Base-by-base conservation (phyloP, 1,140 invertebrate species). In the Drosophila varians region DNA sequence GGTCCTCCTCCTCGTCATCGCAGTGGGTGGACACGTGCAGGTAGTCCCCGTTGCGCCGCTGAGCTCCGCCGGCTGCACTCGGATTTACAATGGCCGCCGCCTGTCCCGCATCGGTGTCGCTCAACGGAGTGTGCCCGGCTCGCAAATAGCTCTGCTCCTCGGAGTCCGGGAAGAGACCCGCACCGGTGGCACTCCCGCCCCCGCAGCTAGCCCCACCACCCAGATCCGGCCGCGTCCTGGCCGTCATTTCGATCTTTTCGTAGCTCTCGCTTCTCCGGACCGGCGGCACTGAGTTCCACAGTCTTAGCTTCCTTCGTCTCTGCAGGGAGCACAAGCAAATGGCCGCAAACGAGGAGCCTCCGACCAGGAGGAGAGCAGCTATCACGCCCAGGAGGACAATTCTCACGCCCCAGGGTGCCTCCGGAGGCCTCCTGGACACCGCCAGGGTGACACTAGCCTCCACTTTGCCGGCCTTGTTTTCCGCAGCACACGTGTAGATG, bases 391-490 rank as follows among this genome's bases (percentile, higher is more conserved):
- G 92, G 28, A 94, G 90, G 11, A 94, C 74, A 4, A 92, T 90
- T 64, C 92, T 93, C 12, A 93, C 92, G 60, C 93, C 93, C 52
- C 94, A 77, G 7, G 91, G 83, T 4, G 80, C 91, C 64, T 93
- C 89, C 8, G 91, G 77, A 8, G 91, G 88, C 0, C 84, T 90
- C 12, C 93, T 92, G 12, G 94, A 93, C 28, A 96, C 93, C 1
- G 93, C 92, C 57, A 96, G 91, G 36, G 93, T 95, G 16, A 96
- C 94, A 74, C 94, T 94, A 26, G 94, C 94, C 89, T 95, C 94
- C 1, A 93, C 94, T 73, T 93, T 93, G 0, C 96, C 96, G 6
- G 96, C 96, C 90, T 94, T 93, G 87, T 96, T 97, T 87, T 96
- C 95, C 0, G 95, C 95, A 16, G 93, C 92, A 80, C 96, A 97